phyloP scores from a whole-genome alignment of 30 jellyfish, hydroid and myxozoan species.

The Pelagia noctiluca region DNA sequence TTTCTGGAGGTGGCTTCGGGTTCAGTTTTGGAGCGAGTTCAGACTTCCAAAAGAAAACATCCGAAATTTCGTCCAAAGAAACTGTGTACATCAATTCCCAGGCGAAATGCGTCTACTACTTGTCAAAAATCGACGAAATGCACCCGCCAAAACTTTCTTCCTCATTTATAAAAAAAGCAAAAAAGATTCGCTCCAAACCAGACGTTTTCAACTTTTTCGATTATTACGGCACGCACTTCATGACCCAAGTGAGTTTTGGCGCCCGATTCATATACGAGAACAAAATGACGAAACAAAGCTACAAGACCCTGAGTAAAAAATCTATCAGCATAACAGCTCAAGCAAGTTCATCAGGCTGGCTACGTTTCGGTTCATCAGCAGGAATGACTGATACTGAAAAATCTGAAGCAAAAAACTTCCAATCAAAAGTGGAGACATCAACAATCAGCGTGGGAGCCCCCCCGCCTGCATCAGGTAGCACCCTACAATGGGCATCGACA shows the following conservation, averaged over 20 bases:
- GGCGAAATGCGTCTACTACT: slow-evolving; percentile 65
- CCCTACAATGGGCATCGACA: slow-evolving; percentile 70
- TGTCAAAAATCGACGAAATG: slow-evolving; percentile 54
- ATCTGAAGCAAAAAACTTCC: slow-evolving; percentile 30
- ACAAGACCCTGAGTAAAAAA: neutral
- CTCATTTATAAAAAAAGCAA: slow-evolving; percentile 45
- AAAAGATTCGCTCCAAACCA: neutral
- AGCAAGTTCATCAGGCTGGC: slow-evolving; percentile 54
- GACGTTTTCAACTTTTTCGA: slow-evolving; percentile 56
- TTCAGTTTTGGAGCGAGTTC: slow-evolving; percentile 60
- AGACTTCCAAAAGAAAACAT: slow-evolving; percentile 29
- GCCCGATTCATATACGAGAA: slow-evolving; percentile 69
- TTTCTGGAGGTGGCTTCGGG: slow-evolving; percentile 73
- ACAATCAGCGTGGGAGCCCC: slow-evolving; percentile 79
- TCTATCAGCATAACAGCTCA: slow-evolving; percentile 15
- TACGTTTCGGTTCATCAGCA: slow-evolving; percentile 22
- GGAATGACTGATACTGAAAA: slow-evolving; percentile 36
- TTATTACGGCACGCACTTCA: slow-evolving; percentile 64
- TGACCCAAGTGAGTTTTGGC: slow-evolving; percentile 55
- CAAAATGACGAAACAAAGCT: slow-evolving; percentile 42
- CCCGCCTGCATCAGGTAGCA: slow-evolving; percentile 68
- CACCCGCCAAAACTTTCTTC: slow-evolving; percentile 50
- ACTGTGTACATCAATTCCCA: slow-evolving; percentile 51
- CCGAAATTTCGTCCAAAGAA: slow-evolving; percentile 56
- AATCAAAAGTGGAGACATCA: slow-evolving; percentile 38